Percentiles rank a stretch among this genome's conserved stretches.
Evolutionary conservation across 2,797 vertebrate genomes (phyloP).

Genomic region (Etheostoma nigrum): DNA sequence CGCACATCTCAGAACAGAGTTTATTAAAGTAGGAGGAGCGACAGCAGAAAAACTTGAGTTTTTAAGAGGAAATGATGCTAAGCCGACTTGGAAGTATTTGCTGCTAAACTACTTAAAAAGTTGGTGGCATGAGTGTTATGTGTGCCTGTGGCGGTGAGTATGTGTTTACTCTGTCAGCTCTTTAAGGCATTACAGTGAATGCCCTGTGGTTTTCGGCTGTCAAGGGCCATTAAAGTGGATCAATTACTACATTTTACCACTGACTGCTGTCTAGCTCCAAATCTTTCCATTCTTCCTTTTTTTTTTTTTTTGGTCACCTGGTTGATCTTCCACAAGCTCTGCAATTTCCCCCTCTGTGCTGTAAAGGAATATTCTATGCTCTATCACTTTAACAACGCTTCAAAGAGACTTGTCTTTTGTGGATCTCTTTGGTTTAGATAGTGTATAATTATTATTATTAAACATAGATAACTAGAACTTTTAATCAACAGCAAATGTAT

Average conservation of each 20-base stretch:
- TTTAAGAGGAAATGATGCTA: slow-evolving; percentile 70
- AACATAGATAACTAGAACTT: background rate
- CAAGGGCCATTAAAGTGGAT: slow-evolving; percentile 63
- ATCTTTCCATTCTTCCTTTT: background rate
- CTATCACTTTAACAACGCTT: background rate
- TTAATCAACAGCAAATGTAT: background rate
- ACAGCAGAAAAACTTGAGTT: slow-evolving; percentile 64
- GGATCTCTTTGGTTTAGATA: background rate
- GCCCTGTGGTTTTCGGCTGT: slow-evolving; percentile 52
- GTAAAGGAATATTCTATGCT: background rate
- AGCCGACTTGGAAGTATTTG: slow-evolving; percentile 67
- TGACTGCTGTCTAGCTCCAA: slow-evolving; percentile 37
- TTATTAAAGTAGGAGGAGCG: slow-evolving; percentile 68
- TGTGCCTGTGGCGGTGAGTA: slow-evolving; percentile 37
- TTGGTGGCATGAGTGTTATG: slow-evolving; percentile 45
- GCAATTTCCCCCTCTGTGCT: background rate
- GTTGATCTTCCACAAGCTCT: background rate
- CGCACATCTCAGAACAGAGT: slow-evolving; percentile 59
- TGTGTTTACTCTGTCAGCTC: slow-evolving; percentile 70
- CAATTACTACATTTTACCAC: slow-evolving; percentile 62
- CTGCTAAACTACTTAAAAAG: slow-evolving; percentile 59
- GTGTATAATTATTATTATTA: background rate
- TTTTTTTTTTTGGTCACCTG: slow-evolving; percentile 9
- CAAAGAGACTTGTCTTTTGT: background rate
- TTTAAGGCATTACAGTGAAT: slow-evolving; percentile 63